phyloP scores from a whole-genome alignment of 1,140 invertebrate species.

The Lerema accius region DNA sequence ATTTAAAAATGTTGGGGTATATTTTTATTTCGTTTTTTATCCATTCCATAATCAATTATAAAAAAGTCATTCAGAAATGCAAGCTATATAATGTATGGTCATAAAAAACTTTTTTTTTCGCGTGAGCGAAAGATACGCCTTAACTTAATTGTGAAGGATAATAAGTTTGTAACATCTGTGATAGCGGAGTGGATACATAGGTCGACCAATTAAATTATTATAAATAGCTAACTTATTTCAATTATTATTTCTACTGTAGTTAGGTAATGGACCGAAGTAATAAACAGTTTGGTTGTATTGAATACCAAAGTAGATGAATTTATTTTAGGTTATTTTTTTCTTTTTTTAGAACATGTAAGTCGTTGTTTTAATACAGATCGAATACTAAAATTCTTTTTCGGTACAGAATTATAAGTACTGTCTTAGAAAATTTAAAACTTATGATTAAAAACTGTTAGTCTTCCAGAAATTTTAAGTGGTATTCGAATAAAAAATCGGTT shows the following conservation, averaged over 20 bases:
- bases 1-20: not conserved
- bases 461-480: not conserved
- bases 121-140: not conserved
- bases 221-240: conserved; percentile 32
- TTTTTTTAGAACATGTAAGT: not conserved
- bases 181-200: conserved; percentile 39
- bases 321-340: not conserved
- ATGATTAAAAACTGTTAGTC: not conserved
- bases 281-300: conserved; percentile 27
- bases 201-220: conserved; percentile 34
- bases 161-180: conserved; percentile 49
- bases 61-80: conserved; percentile 21
- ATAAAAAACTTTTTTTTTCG: not conserved
- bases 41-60: not conserved
- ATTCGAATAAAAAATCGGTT: not conserved
- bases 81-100: not conserved
- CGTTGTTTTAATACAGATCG: no score
- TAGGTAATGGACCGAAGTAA: conserved; percentile 9
- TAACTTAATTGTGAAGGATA: conserved; percentile 18
- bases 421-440: not conserved
- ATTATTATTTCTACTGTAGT: conserved; percentile 24
- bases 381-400: no score
- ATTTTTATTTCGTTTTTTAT: not conserved
- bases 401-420: not conserved
- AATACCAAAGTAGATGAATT: conserved; percentile 24